phyloP scores from a whole-genome alignment of 2,888 invertebrate species.

The Eristalis tenax region DNA sequence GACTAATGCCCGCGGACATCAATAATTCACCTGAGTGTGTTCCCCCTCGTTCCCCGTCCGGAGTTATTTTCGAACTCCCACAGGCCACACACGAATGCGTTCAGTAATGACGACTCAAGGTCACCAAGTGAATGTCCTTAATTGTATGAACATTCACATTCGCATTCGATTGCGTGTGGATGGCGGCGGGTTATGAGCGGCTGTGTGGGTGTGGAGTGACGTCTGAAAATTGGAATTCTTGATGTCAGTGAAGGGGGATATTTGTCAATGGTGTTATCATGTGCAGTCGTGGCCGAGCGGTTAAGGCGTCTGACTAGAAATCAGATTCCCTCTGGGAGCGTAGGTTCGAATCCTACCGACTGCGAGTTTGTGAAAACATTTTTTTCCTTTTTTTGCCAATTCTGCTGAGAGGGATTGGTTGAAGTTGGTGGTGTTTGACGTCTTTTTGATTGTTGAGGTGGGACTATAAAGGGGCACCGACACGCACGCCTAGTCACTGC shows the following conservation, averaged over 20 bases:
- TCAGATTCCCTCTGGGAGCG: conserved; percentile 72
- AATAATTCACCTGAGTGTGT: neutral
- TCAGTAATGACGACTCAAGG: conserved; percentile 31
- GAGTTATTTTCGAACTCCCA: neutral
- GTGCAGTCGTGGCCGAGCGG: conserved; percentile 71
- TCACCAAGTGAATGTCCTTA: conserved; percentile 26
- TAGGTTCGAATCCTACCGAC: conserved; percentile 72
- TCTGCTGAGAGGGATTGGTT: neutral
- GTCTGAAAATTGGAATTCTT: neutral
- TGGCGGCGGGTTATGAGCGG: neutral
- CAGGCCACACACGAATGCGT: neutral
- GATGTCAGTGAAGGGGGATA: neutral
- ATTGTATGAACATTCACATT: neutral
- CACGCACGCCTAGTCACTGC: too few species aligned
- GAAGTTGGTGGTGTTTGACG: too few species aligned
- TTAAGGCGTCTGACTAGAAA: conserved; percentile 72
- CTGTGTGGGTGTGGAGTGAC: neutral
- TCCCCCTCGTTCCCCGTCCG: neutral
- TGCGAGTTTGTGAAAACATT: conserved; percentile 24
- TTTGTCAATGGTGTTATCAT: neutral
- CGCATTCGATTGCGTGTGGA: neutral
- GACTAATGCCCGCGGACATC: neutral
- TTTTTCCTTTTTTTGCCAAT: neutral
- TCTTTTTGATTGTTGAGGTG: too few species aligned
- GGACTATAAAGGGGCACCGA: too few species aligned